These are phyloP conservation scores for Anthrax anthrax DNA, from an alignment of 2,888 invertebrate species.

Conservation along the genomic window DNA sequence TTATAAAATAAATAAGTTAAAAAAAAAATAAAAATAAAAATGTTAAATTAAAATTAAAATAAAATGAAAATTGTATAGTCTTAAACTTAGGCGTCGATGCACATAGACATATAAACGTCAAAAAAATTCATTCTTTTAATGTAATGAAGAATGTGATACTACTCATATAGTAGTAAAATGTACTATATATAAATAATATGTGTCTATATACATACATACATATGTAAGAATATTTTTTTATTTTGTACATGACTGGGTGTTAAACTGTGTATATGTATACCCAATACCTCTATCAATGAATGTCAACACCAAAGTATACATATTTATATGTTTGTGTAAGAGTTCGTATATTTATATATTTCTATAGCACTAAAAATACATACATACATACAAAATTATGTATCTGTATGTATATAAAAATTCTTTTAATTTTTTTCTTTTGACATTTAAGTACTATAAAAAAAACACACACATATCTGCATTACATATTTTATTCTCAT, in stretches of 20 bases:
- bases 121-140: not conserved
- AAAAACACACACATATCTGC: not conserved
- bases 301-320: constrained; percentile 5
- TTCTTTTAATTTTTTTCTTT: not conserved
- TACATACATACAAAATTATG: too few species aligned
- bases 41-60: too few species aligned
- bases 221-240: constrained; percentile 1
- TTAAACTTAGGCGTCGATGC: not conserved
- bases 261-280: not conserved
- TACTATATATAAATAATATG: not conserved
- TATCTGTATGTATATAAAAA: not conserved
- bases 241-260: not conserved
- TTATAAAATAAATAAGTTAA: too few species aligned
- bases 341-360: constrained; percentile 1
- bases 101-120: not conserved
- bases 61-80: too few species aligned
- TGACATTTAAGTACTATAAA: not conserved
- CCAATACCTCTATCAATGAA: constrained; percentile 2
- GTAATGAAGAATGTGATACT: too few species aligned
- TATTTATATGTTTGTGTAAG: not conserved
- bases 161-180: too few species aligned
- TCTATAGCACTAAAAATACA: too few species aligned
- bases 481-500: too few species aligned
- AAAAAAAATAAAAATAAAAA: too few species aligned
- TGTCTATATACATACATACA: not conserved